Evolutionary conservation across 1,140 invertebrate species (phyloP), one percentile per base, ranked within the genome.

Genomic region (Drosophila saltans): DNA sequence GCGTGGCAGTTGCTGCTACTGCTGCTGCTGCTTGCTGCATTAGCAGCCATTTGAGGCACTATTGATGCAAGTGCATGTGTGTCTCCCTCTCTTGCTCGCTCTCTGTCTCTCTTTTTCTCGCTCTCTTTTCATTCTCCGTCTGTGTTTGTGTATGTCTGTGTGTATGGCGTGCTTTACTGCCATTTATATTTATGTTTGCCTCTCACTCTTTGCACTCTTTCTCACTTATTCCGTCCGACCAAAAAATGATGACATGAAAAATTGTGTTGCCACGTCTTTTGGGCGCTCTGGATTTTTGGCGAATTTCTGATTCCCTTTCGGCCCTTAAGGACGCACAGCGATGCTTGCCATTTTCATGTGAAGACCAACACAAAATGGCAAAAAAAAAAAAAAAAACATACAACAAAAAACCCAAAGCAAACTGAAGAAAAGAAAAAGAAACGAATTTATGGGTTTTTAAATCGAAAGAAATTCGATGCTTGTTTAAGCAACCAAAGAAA

Each of bases 151-250:
- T 43, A 0, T 24, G 16, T 48, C 10, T 64, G 61, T 59, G 52
- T 67, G 58, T 78, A 58, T 67, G 57, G 55, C 71, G 65, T 78
- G 75, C 75, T 80, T 85, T 80, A 82, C 82, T 82, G 83, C 83
- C 81, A 81, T 88, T 86, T 86, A 88, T 86, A 86, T 86, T 86
- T 88, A 86, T 88, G 83, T 86, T 86, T 86, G 80, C 78, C 57
- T 61, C 45, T 45, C 36, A 33, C 77, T 52, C 61, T 52, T 66
- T 72, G 63, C 72, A 56, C 59, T 61, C 4, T 16, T 9, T 11
- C 48, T 7, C 5, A 10, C 16, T 4, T n/a, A 36, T 26, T 52
- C 8, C 45, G 45, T 52, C 24, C 21, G 45, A 52, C 45, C 36
- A 62, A 78, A 68, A 85, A 88, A 86, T 86, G 76, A 86, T 86